phyloP scores from a whole-genome alignment of 1,140 invertebrate genomes.

The Eumeta japonica region DNA sequence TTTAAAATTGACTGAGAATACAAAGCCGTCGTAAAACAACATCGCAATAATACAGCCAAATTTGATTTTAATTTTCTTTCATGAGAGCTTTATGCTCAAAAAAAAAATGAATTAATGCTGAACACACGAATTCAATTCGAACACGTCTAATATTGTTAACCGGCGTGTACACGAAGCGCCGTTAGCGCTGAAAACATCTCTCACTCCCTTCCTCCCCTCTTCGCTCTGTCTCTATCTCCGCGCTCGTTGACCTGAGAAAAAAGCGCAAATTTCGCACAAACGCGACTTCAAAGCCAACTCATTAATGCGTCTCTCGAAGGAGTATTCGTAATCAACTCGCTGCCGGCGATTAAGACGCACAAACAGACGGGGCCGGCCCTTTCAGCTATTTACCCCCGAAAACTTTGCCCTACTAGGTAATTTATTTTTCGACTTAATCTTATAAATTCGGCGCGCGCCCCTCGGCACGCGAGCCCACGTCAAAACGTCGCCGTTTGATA shows the following conservation, averaged over 20 bases:
- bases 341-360: slow-evolving; percentile 42
- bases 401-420: slow-evolving; percentile 48
- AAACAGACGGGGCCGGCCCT: slow-evolving; percentile 19
- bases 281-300: slow-evolving; percentile 30
- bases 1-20: too few species aligned
- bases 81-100: too few species aligned
- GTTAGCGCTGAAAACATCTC: too few species aligned
- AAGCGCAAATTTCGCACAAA: slow-evolving; percentile 3
- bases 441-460: slow-evolving; percentile 30
- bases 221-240: neutral
- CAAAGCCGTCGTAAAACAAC: too few species aligned
- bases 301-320: slow-evolving; percentile 35
- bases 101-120: too few species aligned
- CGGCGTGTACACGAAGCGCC: too few species aligned
- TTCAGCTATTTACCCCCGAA: slow-evolving; percentile 42
- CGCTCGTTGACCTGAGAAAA: neutral
- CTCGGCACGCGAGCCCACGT: slow-evolving; percentile 40
- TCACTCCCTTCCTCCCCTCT: too few species aligned
- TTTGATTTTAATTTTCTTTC: too few species aligned
- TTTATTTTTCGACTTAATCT: slow-evolving; percentile 53
- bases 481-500: slow-evolving; percentile 47
- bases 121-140: too few species aligned
- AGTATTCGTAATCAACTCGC: slow-evolving; percentile 40
- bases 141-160: too few species aligned
- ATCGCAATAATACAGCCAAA: too few species aligned